Base-by-base conservation (phyloP, 2,888 invertebrate species). In the Tuta absoluta region DNA sequence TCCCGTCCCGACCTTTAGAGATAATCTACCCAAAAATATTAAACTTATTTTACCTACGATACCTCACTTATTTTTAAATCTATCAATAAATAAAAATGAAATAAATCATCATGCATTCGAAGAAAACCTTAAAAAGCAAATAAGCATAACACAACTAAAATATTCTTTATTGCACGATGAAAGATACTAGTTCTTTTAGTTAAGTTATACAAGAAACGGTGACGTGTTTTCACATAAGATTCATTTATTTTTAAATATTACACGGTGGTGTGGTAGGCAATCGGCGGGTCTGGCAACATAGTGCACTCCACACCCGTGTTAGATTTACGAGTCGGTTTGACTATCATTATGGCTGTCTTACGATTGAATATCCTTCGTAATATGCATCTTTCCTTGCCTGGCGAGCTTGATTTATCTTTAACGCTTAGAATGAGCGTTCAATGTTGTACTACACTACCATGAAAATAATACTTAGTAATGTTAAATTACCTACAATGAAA, bases 341-440 rank as follows among this genome's bases (percentile, higher is more conserved):
- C 77, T 79, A 81, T 81, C 81, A 87, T 84, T 83, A 72, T 75
- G 71, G 70, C 73, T 76, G 78, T 77, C 79, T 77, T 79, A 86
- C 85, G 84, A 86, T 84, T 84, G 82, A 84, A 75, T 73, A 85
- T 83, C 79, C 78, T 78, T 80, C 80, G 83, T 82, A 81, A 82
- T 84, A 81, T 60, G 41, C 49, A 62, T 62, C 62, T 53, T 62
- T 62, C 53, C 53, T 21, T 38, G 23, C 21, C 12, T 45, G n/a
- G 28, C 58, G 5, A 11, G 24, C 38, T 14, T 58, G 58, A 58
- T 58, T 58, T 58, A 58, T 58, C 12, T 21, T 11, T 14, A 21
- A 38, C 38, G 21, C 21, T 33, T 57, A 57, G 2, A 57, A 33
- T 57, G 33, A 14, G 14, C 57, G 23, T 53, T 53, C 14, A 14